Evolutionary conservation across 2,888 invertebrate genomes (phyloP).

Genomic region (Caradrina clavipalpis): DNA sequence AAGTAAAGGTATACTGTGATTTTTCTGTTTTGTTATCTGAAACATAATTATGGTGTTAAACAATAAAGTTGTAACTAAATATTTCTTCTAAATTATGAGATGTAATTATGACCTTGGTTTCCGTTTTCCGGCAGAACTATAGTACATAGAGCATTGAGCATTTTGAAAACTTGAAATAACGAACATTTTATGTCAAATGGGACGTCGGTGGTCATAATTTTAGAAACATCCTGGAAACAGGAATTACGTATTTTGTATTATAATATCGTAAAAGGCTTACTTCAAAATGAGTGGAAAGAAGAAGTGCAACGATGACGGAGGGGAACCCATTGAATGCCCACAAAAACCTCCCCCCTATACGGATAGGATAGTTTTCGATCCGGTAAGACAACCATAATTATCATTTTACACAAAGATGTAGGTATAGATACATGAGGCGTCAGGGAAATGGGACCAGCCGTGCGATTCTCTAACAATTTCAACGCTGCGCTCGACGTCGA

Average conservation of each 20-base stretch:
- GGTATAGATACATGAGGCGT: too few relatives aligned
- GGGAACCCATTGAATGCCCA: not conserved
- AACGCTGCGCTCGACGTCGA: too few relatives aligned
- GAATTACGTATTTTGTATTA: not conserved
- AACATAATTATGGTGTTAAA: constrained; percentile 8
- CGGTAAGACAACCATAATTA: constrained; percentile 70
- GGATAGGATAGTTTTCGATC: constrained; percentile 45
- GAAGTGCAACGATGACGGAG: not conserved
- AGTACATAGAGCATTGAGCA: not conserved
- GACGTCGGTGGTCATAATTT: constrained; percentile 10
- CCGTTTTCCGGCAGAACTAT: constrained; percentile 47
- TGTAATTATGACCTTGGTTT: constrained; percentile 20
- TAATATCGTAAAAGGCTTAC: not conserved
- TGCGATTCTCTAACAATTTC: too few relatives aligned
- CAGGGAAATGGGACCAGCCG: too few relatives aligned
- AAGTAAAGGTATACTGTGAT: too few relatives aligned
- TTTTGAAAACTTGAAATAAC: constrained; percentile 49
- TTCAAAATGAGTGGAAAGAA: constrained; percentile 9
- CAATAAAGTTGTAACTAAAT: not conserved
- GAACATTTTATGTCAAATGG: constrained; percentile 12
- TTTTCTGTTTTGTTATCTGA: not conserved
- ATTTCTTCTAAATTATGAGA: not conserved
- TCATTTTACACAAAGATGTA: too few relatives aligned
- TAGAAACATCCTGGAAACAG: constrained; percentile 15
- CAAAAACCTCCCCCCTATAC: not conserved